These are phyloP conservation scores for Synergus umbraculus DNA, from an alignment of 2,888 invertebrate species.

Conservation along the genomic window DNA sequence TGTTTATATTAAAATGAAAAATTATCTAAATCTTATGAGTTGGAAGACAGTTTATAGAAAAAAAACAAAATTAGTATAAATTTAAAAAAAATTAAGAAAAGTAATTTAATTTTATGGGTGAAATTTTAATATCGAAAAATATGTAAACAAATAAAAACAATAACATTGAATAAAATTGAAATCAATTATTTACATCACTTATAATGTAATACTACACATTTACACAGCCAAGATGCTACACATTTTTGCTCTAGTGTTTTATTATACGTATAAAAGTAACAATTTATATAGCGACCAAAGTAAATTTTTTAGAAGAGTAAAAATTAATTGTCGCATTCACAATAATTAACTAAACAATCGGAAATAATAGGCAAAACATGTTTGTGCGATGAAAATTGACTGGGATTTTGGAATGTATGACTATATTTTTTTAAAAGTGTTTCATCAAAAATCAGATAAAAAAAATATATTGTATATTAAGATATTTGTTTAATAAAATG, in stretches of 20 bases:
- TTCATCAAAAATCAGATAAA: not conserved
- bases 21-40: not conserved
- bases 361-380: conserved; percentile 34
- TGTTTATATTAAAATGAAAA: not conserved
- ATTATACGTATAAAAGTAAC: conserved; percentile 16
- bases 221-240: not conserved
- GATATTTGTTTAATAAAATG: not conserved
- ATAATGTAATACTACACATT: not conserved
- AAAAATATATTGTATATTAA: not conserved
- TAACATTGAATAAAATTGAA: not conserved
- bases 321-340: not conserved
- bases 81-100: not conserved
- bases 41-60: conserved; percentile 1
- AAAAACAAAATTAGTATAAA: not conserved
- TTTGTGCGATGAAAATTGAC: conserved; percentile 39
- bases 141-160: not conserved
- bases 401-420: not conserved
- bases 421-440: not conserved
- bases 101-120: not conserved
- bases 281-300: not conserved
- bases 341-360: not conserved
- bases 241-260: not conserved
- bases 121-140: not conserved
- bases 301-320: not conserved
- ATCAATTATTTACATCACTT: not conserved